Evolutionary conservation across 2,797 vertebrate genomes (phyloP), one percentile per base, ranked within the genome.

Genomic region (Peromyscus eremicus): DNA sequence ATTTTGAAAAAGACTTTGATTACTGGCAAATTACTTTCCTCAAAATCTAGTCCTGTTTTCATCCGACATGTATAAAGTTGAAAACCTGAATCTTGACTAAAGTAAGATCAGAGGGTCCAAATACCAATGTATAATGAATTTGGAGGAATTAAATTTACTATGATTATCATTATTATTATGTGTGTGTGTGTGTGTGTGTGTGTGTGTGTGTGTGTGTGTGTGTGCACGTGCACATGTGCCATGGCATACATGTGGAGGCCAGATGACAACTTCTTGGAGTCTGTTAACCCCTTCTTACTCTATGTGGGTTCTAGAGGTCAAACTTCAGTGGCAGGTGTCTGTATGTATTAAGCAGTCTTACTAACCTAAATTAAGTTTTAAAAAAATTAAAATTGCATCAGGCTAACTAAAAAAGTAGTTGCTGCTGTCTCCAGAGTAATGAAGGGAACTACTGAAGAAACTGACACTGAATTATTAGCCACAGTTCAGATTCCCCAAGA

Each of bases 21-120:
- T 89, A 76, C 29, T 92, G 64, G 49, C 2, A 82, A 77, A 73
- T 70, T 92, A 49, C 46, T 87, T 92, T 82, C 29, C 29, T 49
- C 62, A 57, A 88, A 57, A 40, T 88, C 76, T 81, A 13, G 81
- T 85, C 6, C 57, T 73, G 89, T 92, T 97, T 93, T 93, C 10
- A 29, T 76, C 71, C 75, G 34, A 85, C 80, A 49, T 76, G 66
- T 64, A 34, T 76, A n/a, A 95, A 46, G 29, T 40, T 92, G 52
- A 46, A 52, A 46, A 92, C 11, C 25, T 84, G 76, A 92, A 68
- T 25, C 12, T 87, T 75, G 62, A 80, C 25, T 94, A 77, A 92
- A 68, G 29, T 71, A 71, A 71, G 76, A 68, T 29, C 23, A 64
- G 11, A 21, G 62, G 27, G 49, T 73, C 46, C 57, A 89, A 88